phyloP scores from a whole-genome alignment of 2,113 vertebrate species.

The Menura novaehollandiae region DNA sequence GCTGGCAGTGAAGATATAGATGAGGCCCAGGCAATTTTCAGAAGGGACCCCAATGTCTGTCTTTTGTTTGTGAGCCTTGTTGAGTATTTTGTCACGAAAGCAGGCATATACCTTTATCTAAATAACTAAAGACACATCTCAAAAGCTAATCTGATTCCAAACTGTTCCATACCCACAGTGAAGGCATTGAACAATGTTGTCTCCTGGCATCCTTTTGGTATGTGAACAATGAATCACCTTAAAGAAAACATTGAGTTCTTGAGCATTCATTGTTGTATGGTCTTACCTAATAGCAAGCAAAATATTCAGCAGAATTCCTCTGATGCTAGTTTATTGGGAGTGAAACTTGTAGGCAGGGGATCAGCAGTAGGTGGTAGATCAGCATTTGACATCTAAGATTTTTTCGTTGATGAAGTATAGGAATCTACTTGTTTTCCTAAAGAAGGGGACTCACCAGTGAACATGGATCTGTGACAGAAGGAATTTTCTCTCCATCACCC shows the following conservation, averaged over 20 bases:
- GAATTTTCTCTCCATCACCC: not conserved
- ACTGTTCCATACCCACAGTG: not conserved
- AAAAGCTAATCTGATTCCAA: not conserved
- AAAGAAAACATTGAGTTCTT: not conserved
- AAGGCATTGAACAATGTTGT: not conserved
- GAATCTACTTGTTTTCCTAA: not conserved
- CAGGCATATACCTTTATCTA: not conserved
- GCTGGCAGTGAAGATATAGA: not conserved
- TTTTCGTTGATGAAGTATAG: not conserved
- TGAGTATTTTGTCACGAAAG: not conserved
- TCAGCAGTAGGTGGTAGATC: not conserved
- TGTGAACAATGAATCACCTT: not conserved
- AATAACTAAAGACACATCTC: not conserved
- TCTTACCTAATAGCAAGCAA: not conserved
- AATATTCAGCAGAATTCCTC: not conserved
- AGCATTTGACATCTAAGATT: not conserved
- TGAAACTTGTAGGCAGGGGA: not conserved
- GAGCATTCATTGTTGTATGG: not conserved
- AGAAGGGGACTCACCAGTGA: not conserved
- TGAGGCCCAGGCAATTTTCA: not conserved
- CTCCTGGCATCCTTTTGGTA: not conserved
- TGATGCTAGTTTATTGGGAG: not conserved
- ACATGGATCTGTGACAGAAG: not conserved
- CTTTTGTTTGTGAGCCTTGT: not conserved
- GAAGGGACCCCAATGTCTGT: not conserved